Evolutionary conservation across 2,888 invertebrate genomes (phyloP), one percentile per base, ranked within the genome.

Genomic region (Tanaodytes sp.): DNA sequence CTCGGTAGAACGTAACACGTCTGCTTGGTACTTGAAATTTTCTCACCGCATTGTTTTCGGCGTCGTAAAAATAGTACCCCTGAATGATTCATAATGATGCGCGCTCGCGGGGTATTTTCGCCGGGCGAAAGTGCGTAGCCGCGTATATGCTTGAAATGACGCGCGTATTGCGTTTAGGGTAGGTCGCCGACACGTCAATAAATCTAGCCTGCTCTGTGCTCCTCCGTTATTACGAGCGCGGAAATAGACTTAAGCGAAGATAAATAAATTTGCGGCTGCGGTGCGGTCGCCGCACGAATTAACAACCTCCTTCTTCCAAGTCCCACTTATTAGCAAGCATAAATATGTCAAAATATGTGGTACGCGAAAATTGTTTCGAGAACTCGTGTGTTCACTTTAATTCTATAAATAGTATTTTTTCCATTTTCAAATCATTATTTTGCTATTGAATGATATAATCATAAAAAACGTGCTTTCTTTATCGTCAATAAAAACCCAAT

Each of bases 141-240:
- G 52, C 46, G 51, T 23, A 16, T 30, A 12, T n/a, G n/a, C 43
- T 61, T 27, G 33, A 61, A 61, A 51, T 51, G 43, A 61, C 61
- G 43, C 16, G 54, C 55, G 36, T 46, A 40, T 52, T 45, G 37
- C 40, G 59, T 39, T 70, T 74, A 68, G 71, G 73, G 73, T 70
- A 74, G 74, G 75, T 76, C 76, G 71, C 67, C 71, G 54, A 48
- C 67, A 61, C 66, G 63, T 63, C 72, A 58, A 75, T 75, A 75
- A 75, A 75, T 74, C 74, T 73, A 63, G 54, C 52, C 68, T 48
- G 54, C 52, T 63, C 45, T 59, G 48, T 43, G 57, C 54, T 65
- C 67, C 68, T 65, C 64, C 58, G 66, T 63, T 72, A 73, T 75
- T 74, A 74, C 71, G 72, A 49, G 70, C 48, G 70, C 72, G 73